Percentiles rank a stretch among this genome's conserved stretches.
Evolutionary conservation across 2,797 vertebrate species (phyloP).

Genomic region (Lepus oiostolus): DNA sequence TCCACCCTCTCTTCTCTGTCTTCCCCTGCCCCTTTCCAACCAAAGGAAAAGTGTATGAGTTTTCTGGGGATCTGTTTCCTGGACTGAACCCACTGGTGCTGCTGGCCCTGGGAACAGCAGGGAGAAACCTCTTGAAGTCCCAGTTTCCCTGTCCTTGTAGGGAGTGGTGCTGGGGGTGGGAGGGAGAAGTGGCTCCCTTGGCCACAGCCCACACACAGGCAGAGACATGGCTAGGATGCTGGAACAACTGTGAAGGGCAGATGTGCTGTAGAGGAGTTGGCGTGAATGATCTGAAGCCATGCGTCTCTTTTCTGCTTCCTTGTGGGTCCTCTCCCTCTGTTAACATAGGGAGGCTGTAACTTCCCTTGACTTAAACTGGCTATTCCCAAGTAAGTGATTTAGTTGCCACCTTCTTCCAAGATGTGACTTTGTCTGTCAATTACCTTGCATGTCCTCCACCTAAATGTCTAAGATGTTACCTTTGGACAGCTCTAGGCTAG

Average conservation of each 20-base stretch:
- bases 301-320: constrained; percentile 10
- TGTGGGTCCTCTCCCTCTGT: neutral
- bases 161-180: neutral
- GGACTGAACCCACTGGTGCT: neutral
- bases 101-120: neutral
- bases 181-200: neutral
- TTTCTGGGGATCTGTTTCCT: constrained; percentile 32
- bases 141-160: neutral
- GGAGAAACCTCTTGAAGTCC: neutral
- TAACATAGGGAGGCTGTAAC: neutral
- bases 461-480: constrained; percentile 24
- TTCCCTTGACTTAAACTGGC: neutral
- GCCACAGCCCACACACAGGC: neutral
- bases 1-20: too few species aligned
- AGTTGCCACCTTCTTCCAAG: constrained; percentile 19
- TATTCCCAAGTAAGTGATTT: neutral
- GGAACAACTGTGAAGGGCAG: neutral
- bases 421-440: constrained; percentile 3
- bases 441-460: constrained; percentile 50
- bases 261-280: neutral
- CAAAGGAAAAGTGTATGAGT: neutral
- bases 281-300: neutral
- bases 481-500: neutral
- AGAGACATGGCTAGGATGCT: neutral
- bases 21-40: neutral